A percentile compares a stretch with the other conserved stretches of the same genome.
These are phyloP conservation scores for Agelaius phoeniceus DNA, from an alignment of 2,113 vertebrate species.

Conservation along the genomic window DNA sequence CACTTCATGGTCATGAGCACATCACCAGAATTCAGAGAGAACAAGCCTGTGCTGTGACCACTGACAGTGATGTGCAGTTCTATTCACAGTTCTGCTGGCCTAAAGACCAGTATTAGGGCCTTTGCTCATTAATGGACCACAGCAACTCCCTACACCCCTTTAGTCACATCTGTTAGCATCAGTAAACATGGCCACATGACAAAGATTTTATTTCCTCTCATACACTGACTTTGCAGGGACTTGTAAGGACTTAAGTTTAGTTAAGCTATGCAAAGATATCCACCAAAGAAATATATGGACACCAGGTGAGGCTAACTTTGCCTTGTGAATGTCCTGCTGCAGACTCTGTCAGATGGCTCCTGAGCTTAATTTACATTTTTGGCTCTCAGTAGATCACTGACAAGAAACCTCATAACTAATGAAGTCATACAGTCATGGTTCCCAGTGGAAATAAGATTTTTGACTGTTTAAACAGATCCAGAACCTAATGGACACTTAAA, in stretches of 20 bases:
- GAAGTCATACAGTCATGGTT: neutral
- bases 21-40: neutral
- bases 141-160: neutral
- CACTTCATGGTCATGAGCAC: neutral
- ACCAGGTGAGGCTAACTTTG: neutral
- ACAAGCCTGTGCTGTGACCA: neutral
- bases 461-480: neutral
- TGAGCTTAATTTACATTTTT: neutral
- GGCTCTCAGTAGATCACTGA: neutral
- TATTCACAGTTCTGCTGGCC: neutral
- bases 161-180: neutral
- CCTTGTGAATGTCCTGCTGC: neutral
- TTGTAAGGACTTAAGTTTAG: neutral
- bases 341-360: neutral
- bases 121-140: neutral
- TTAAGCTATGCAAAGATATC: neutral
- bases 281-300: neutral
- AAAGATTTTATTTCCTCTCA: neutral
- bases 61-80: rapidly evolving
- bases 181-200: neutral
- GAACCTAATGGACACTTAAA: neutral
- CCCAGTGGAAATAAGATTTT: neutral
- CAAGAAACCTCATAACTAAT: neutral
- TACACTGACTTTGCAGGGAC: neutral
- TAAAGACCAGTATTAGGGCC: neutral